Conservation (phyloP, 1,140 invertebrate genomes). For the Onthophagus taurus region DNA sequence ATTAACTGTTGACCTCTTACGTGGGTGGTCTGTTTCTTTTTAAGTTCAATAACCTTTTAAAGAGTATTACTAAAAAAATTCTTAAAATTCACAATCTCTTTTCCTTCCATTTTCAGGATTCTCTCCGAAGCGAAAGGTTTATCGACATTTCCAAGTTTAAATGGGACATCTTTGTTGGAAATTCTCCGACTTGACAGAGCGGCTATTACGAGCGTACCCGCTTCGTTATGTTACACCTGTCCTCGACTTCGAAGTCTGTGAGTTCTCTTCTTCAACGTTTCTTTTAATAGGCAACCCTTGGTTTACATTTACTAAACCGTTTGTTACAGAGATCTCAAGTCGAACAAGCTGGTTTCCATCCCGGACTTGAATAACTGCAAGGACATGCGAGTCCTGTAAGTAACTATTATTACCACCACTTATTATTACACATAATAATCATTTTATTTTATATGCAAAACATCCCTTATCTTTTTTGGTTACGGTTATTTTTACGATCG, state of each 20-base stretch:
- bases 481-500: too few relatives aligned
- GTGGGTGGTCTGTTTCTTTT: too few relatives aligned
- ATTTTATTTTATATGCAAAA: too few relatives aligned
- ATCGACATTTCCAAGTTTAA: constrained; percentile 69
- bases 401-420: too few relatives aligned
- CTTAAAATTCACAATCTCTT: not conserved
- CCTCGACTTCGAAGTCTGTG: constrained; percentile 78
- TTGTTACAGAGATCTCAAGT: constrained; percentile 69
- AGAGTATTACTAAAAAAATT: too few relatives aligned
- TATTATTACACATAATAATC: too few relatives aligned
- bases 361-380: constrained; percentile 63
- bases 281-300: not conserved
- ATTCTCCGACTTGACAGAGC: constrained; percentile 74
- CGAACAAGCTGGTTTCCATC: constrained; percentile 61
- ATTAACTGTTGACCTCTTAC: too few relatives aligned
- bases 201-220: constrained; percentile 58
- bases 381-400: constrained; percentile 81
- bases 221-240: constrained; percentile 63
- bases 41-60: too few relatives aligned
- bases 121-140: constrained; percentile 76
- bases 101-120: constrained; percentile 57
- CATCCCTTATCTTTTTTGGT: too few relatives aligned
- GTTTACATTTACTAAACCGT: not conserved
- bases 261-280: constrained; percentile 39
- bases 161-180: constrained; percentile 66